A percentile compares a stretch with the other conserved stretches of the same genome.
Evolutionary conservation across 1,140 invertebrate species (phyloP).

Genomic region (Drosophila bipectinata): DNA sequence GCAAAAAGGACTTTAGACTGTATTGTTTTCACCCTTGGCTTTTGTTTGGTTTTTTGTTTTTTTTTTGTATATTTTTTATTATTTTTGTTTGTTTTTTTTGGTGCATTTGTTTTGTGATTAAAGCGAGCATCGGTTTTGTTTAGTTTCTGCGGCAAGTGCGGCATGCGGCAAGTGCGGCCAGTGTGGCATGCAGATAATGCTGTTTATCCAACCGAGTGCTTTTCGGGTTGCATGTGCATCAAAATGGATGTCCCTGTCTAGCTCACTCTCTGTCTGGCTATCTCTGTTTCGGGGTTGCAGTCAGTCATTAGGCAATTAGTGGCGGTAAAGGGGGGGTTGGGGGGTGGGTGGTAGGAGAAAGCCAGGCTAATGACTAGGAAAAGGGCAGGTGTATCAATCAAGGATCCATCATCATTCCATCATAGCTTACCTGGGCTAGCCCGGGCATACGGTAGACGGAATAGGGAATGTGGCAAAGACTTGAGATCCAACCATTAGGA

Average conservation of each 20-base stretch:
- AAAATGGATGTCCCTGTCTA: constrained; percentile 12
- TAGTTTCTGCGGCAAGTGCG: constrained; percentile 51
- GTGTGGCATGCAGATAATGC: constrained; percentile 42
- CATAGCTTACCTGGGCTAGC: neutral
- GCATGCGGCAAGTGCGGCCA: constrained; percentile 31
- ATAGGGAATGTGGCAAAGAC: neutral
- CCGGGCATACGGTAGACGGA: neutral
- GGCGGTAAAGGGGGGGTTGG: neutral
- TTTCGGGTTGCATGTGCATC: constrained; percentile 30
- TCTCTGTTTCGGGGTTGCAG: constrained; percentile 11
- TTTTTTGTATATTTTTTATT: neutral
- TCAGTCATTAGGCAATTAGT: constrained; percentile 47
- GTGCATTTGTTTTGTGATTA: constrained; percentile 76
- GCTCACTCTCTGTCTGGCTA: too few relatives aligned
- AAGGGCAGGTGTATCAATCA: constrained; percentile 4
- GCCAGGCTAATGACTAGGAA: constrained; percentile 19
- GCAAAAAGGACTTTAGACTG: neutral
- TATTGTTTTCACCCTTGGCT: constrained; percentile 31
- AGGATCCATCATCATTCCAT: constrained; percentile 38
- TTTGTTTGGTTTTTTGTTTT: neutral
- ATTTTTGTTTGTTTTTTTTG: neutral
- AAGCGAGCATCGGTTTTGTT: constrained; percentile 63
- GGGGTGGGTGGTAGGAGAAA: too few relatives aligned
- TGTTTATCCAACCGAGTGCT: constrained; percentile 36
- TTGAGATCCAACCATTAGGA: too few relatives aligned